Conservation (phyloP, 2,113 vertebrate genomes). For the Sinocyclocheilus maitianheensis region DNA sequence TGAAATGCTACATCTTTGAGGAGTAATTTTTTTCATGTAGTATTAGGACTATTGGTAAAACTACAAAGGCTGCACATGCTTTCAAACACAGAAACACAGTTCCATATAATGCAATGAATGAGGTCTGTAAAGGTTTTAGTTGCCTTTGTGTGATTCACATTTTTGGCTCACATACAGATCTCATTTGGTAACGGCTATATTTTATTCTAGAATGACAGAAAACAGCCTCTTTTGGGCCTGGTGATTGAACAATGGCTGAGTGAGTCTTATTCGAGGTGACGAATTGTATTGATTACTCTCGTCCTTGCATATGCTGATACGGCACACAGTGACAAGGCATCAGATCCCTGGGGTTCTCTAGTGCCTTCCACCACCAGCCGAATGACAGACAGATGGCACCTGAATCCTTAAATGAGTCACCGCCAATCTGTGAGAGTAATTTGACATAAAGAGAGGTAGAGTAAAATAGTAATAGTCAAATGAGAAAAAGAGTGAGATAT, state of each 20-base stretch:
- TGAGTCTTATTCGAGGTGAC: slow-evolving; percentile 69
- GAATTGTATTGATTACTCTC: slow-evolving; percentile 69
- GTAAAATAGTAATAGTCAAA: slow-evolving; percentile 46
- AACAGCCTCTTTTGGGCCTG: slow-evolving; percentile 49
- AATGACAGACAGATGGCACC: slow-evolving; percentile 61
- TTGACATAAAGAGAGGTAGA: slow-evolving; percentile 51
- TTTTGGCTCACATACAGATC: not conserved
- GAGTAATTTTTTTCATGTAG: not conserved
- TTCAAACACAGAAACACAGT: not conserved
- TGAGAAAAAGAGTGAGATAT: slow-evolving; percentile 33
- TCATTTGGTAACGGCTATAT: not conserved
- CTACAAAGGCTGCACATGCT: too few relatives aligned
- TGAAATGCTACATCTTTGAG: not conserved
- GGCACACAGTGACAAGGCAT: slow-evolving; percentile 58
- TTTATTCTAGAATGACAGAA: not conserved
- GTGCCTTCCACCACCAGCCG: slow-evolving; percentile 36
- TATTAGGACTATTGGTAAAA: not conserved
- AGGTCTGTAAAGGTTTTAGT: not conserved
- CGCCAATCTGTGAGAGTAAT: slow-evolving; percentile 52
- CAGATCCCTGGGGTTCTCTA: slow-evolving; percentile 58
- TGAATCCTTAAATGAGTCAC: slow-evolving; percentile 57
- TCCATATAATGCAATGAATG: not conserved
- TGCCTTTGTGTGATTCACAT: not conserved
- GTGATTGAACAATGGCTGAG: slow-evolving; percentile 66
- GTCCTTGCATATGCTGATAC: slow-evolving; percentile 68